Base-by-base conservation (phyloP, 2,888 invertebrate genomes). In the Catocala nupta region DNA sequence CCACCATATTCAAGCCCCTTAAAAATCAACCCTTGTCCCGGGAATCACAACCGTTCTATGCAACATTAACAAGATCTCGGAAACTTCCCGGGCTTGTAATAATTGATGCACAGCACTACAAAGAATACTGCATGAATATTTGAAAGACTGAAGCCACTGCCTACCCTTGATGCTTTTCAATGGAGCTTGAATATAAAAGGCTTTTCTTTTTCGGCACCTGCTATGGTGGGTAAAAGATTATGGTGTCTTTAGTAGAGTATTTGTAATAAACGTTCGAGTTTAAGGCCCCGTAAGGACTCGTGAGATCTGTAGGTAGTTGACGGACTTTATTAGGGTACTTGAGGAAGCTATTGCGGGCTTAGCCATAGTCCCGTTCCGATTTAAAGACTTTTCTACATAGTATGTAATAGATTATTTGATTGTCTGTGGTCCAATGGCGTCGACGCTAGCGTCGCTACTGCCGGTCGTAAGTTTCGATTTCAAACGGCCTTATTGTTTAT, bases 81-180 rank as follows among this genome's bases (percentile, higher is more conserved):
- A 59, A 59, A 73, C 58, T 64, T 62, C 64, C 66, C 70, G 65
- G 59, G 52, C 16, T 10, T 36, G 59, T 69, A 77, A 77, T 77
- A 77, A 77, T 75, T 78, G 75, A 78, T 78, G 63, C 59, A 49
- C 63, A 70, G 65, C 72, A 71, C 79, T 74, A 78, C 65, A 68
- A 72, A 75, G 77, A 74, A 77, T 75, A 71, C 66, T 68, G 64
- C 55, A 55, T 77, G 65, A 75, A 75, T 75, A 66, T 63, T 75
- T 77, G 59, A 75, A 55, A 13, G 44, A 58, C 47, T 68, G 9
- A 16, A n/a, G 4, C 36, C 42, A 25, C 25, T 25, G 56, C 55
- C 58, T 68, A 70, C 65, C 65, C 56, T 67, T 73, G 63, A 45
- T 58, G 43, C 53, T 59, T 61, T 71, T 60, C 56, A 54, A 75